Base-by-base conservation (phyloP, 2,113 vertebrate genomes). In the Neomonachus schauinslandi region DNA sequence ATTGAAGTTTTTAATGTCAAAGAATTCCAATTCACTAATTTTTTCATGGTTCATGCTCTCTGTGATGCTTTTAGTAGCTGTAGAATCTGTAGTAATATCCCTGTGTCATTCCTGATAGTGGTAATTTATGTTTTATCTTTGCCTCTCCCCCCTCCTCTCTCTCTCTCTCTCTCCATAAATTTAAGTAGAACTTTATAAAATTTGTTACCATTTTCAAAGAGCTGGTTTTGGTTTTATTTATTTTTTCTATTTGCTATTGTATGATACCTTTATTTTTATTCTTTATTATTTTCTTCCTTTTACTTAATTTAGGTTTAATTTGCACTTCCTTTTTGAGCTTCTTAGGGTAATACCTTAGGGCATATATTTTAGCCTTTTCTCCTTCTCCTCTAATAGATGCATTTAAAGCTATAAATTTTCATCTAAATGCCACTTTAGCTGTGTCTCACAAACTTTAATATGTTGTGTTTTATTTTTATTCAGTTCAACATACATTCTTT, bases 121-220 rank as follows among this genome's bases (percentile, higher is more conserved):
- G 7, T 42, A 89, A 89, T 71, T 83, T 85, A 16, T 65, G 2
- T 65, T 87, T 39, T 51, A 3, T 12, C 7, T 28, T 1, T 33
- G 18, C 21, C 3, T 7, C 4, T 15, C 8, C 3, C 31, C 67
- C n/a, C 18, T 19, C 33, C 65, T 69, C 69, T 72, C 3, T 10
- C 3, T 21, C n/a, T n/a, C 1, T 18, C 5, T 61, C 0, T 79
- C 18, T 63, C 69, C 42, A 59, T 93, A 77, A 90, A 15, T 90
- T 1, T 72, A 77, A 24, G 4, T 72, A 88, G 63, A 49, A 80
- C 36, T 46, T 86, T 46, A 57, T 67, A 81, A 87, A 74, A 67
- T 65, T 39, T 57, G 71, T n/a, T 90, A 21, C 63, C 31, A 63
- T 79, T 97, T 93, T 93, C 55, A 83, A 46, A 81, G 86, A 86